Base-by-base conservation (phyloP, 2,113 vertebrate genomes). In the Spilogale gracilis region DNA sequence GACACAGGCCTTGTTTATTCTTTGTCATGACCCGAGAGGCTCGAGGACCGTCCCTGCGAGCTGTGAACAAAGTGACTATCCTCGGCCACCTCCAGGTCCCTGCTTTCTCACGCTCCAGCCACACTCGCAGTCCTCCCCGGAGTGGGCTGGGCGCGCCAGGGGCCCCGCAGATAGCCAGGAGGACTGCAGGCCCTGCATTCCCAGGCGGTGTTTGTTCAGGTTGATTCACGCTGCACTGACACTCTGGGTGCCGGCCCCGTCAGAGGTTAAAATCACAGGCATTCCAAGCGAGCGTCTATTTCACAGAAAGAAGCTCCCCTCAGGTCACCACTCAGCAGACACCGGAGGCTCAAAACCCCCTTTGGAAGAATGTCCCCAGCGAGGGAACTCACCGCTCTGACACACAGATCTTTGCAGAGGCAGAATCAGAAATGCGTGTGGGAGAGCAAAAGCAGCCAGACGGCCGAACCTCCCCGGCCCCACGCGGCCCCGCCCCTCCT, bases 211-310 rank as follows among this genome's bases (percentile, higher is more conserved):
- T 97, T 98, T 96, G 87, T 94, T 94, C 96, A 97, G 95, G 92
- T 92, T 97, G 96, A 90, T 96, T 97, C 96, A 95, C 96, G 95
- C 96, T 25, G 94, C 48, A 45, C 80, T 95, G 96, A 89, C 94
- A 97, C 97, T 97, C 97, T 95, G 92, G 94, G 65, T 6, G 21
- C 96, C 86, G 84, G 89, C 94, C 93, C 92, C 56, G 83, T 61
- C 67, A 76, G 93, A 97, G 96, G 96, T 96, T 96, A 96, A 89
- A 96, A 94, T 97, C 93, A 94, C 93, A 92, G 92, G 96, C 95
- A 97, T 97, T 97, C 92, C 95, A 95, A 93, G 54, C 32, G 91
- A 92, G 67, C n/a, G 63, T 74, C 89, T 52, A n/a, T 92, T 91
- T 92, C 63, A 73, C 54, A 65, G 80, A 97, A 80, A 74, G 5